A percentile compares a stretch with the other conserved stretches of the same genome.
Evolutionary conservation across 2,113 vertebrate genomes (phyloP).

Genomic region (Sceloporus tristichus): DNA sequence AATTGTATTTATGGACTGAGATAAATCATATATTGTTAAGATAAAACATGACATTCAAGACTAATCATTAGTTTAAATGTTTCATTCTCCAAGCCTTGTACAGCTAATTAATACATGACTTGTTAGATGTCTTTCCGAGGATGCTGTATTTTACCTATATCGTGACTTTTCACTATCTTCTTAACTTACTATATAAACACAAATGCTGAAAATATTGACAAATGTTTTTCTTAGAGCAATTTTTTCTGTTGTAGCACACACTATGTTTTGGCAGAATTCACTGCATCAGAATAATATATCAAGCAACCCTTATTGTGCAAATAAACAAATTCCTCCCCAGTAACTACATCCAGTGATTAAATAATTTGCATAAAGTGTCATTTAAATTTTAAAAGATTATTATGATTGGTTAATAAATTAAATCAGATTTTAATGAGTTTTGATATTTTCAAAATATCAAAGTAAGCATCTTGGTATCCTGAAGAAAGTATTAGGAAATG

Average conservation of each 20-base stretch:
- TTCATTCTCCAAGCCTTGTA: background rate
- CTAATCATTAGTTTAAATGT: background rate
- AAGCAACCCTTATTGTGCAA: background rate
- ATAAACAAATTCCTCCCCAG: background rate
- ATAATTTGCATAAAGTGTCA: background rate
- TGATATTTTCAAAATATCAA: background rate
- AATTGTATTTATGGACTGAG: background rate
- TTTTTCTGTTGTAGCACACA: background rate
- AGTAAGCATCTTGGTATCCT: background rate
- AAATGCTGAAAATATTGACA: background rate
- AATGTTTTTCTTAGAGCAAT: background rate
- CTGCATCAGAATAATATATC: background rate
- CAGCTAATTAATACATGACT: background rate
- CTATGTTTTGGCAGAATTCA: background rate
- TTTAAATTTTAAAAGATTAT: background rate
- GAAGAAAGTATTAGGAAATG: background rate
- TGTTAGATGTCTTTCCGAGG: background rate
- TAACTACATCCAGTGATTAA: background rate
- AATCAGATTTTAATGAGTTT: background rate
- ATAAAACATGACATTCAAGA: background rate
- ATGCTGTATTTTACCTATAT: background rate
- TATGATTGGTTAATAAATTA: background rate
- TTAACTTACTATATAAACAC: background rate
- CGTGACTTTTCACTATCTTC: background rate
- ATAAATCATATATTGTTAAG: background rate